Conservation (phyloP, 2,113 vertebrate genomes). For the Manacus vitellinus region DNA sequence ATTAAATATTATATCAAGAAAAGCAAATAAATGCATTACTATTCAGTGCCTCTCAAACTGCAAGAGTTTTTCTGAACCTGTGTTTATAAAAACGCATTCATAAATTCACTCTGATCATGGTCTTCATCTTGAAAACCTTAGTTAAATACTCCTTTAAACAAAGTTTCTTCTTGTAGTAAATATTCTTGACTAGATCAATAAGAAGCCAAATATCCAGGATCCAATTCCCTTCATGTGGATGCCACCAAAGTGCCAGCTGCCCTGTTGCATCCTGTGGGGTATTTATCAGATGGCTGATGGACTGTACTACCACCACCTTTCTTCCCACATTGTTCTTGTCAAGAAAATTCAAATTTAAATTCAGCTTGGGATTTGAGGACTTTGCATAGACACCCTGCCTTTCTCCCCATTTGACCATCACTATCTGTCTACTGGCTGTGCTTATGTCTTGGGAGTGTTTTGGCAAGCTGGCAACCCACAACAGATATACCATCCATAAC, state of each 20-base stretch:
- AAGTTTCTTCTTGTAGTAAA: neutral
- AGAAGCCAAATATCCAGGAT: neutral
- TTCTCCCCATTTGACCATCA: neutral
- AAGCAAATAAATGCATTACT: neutral
- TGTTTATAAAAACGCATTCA: neutral
- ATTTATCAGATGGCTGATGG: neutral
- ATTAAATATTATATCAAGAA: neutral
- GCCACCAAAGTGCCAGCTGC: neutral
- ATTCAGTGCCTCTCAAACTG: neutral
- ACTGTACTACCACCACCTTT: neutral
- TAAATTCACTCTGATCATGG: neutral
- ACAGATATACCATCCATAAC: neutral
- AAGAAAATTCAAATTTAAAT: neutral
- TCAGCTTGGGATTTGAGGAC: neutral
- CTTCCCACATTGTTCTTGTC: neutral
- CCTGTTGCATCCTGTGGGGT: neutral
- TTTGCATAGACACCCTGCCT: neutral
- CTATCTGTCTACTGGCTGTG: fast-evolving
- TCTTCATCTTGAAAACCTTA: neutral
- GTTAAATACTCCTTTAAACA: neutral
- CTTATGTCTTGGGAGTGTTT: neutral
- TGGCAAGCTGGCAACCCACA: neutral
- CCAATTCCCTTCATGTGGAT: neutral
- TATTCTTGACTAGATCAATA: neutral
- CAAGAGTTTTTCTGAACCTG: neutral